A percentile compares a stretch with the other conserved stretches of the same genome.
These are phyloP conservation scores for Formica exsecta DNA, from an alignment of 1,140 invertebrate genomes.

Conservation along the genomic window DNA sequence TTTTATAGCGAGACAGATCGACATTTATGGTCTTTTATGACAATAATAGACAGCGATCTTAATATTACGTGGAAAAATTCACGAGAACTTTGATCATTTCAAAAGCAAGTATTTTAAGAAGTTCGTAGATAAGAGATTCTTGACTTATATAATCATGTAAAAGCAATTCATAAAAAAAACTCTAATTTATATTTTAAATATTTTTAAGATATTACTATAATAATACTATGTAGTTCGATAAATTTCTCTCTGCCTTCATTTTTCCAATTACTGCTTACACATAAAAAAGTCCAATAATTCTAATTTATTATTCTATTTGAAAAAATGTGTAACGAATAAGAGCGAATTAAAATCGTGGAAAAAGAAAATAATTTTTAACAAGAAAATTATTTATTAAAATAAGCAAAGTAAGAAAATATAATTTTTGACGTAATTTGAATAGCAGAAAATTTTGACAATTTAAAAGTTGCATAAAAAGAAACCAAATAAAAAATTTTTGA, in stretches of 20 bases:
- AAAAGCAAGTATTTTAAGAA: background rate
- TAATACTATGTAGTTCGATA: no score
- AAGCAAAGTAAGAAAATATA: background rate
- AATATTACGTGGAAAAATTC: background rate
- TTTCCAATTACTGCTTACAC: no score
- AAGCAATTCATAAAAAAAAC: background rate
- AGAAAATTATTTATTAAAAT: conserved; percentile 28
- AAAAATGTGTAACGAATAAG: no score
- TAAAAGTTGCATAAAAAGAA: background rate
- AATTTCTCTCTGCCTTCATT: no score
- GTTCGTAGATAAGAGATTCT: background rate
- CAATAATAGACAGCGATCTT: background rate
- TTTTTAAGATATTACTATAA: no score
- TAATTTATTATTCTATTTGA: no score
- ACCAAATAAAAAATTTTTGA: background rate
- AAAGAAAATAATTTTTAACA: no score
- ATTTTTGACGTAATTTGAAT: background rate
- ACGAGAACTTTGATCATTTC: background rate
- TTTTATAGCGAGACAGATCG: background rate
- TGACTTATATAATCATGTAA: no score
- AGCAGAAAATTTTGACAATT: background rate
- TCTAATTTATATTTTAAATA: no score
- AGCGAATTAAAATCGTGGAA: no score
- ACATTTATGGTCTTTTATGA: background rate
- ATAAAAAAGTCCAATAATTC: no score